Evolutionary conservation across 2,888 invertebrate genomes (phyloP).

Genomic region (Tetranychus piercei): DNA sequence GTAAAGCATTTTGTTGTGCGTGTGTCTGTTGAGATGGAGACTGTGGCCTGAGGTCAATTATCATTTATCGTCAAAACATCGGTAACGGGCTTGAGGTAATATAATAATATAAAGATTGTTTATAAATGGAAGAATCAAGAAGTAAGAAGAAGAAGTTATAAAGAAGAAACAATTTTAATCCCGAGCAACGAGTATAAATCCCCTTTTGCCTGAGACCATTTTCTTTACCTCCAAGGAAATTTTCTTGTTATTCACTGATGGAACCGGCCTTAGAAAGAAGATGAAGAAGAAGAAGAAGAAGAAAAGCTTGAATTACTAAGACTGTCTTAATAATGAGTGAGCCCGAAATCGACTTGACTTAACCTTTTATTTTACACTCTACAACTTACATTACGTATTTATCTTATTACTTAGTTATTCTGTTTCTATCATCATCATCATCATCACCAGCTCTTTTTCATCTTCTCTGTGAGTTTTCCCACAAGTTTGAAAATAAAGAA

Average conservation of each 20-base stretch:
- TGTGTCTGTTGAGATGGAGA: neutral
- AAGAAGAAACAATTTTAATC: neutral
- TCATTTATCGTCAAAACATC: neutral
- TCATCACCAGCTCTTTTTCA: neutral
- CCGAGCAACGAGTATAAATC: conserved; percentile 10
- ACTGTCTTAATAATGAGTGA: conserved; percentile 1
- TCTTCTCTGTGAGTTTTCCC: neutral
- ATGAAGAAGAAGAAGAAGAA: neutral
- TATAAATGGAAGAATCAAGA: neutral
- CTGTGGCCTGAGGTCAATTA: neutral
- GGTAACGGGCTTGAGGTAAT: neutral
- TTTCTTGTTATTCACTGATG: conserved; percentile 1
- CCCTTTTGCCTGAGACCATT: conserved; percentile 5
- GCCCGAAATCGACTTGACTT: neutral
- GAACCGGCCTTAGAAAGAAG: conserved; percentile 6
- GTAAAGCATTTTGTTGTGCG: no score
- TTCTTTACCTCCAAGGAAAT: conserved; percentile 10
- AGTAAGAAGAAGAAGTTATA: neutral
- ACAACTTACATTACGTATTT: neutral
- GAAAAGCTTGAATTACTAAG: neutral
- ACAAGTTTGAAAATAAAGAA: no score
- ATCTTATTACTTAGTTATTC: neutral
- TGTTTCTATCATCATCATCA: neutral
- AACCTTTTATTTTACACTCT: neutral
- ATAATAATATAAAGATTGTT: neutral